These are phyloP conservation scores for Loris lydekkerianus DNA, from an alignment of 2,797 vertebrate species.

Conservation along the genomic window DNA sequence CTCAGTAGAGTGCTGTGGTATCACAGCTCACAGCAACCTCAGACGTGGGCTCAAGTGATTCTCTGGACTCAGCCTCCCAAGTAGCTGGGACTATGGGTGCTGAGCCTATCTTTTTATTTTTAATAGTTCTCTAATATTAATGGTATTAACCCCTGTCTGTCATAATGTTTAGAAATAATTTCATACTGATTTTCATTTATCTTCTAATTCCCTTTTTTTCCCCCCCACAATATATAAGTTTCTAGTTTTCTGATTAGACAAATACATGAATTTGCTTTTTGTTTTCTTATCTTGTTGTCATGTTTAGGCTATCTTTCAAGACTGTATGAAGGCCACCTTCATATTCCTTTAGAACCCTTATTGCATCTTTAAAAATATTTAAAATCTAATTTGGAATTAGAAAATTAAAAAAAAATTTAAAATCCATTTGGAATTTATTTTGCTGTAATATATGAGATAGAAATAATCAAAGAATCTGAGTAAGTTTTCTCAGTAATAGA, in stretches of 20 bases:
- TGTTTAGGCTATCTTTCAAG: not conserved
- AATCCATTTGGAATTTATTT: constrained; percentile 42
- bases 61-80: too few species aligned
- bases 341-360: not conserved
- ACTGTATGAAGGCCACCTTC: not conserved
- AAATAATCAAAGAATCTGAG: not conserved
- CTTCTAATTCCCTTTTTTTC: not conserved
- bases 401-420: too few species aligned
- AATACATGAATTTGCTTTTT: not conserved
- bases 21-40: too few species aligned
- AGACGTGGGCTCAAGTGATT: too few species aligned
- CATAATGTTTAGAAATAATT: constrained; percentile 55
- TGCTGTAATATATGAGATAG: not conserved
- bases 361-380: constrained; percentile 6
- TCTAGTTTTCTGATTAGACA: constrained; percentile 26
- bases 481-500: not conserved
- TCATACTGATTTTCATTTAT: not conserved
- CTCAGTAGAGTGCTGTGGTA: too few species aligned
- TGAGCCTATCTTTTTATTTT: too few species aligned
- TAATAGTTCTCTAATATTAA: not conserved
- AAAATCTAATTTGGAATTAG: not conserved
- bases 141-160: not conserved
- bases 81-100: too few species aligned
- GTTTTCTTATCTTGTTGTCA: not conserved
- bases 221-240: not conserved